Conservation (phyloP, 30 jellyfish, hydroid and myxozoan species). For the Turritopsis dohrnii region DNA sequence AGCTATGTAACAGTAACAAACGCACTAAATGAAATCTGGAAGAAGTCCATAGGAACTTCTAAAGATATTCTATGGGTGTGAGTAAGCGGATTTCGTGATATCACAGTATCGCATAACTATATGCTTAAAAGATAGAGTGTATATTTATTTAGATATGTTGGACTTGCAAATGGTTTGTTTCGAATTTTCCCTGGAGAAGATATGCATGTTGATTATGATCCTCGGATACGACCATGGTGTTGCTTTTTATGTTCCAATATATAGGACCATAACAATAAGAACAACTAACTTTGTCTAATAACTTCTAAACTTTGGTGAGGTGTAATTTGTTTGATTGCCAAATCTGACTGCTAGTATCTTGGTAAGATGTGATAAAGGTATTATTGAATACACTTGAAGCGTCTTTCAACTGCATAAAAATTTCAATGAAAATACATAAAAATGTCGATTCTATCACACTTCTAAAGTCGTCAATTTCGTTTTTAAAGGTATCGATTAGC, state of each 20-base stretch:
- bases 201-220: neutral
- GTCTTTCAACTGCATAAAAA: neutral
- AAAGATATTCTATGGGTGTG: neutral
- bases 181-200: slow-evolving; percentile 3
- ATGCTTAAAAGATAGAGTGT: neutral
- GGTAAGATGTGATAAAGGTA: no score
- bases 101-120: neutral
- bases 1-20: neutral
- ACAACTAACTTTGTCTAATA: no score
- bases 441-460: neutral
- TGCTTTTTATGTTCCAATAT: no score
- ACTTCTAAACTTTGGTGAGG: no score
- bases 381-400: no score
- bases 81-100: neutral
- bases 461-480: neutral
- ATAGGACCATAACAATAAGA: neutral
- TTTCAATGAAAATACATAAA: neutral
- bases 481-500: neutral
- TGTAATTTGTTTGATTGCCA: no score
- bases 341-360: no score
- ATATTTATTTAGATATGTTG: neutral
- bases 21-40: neutral
- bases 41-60: neutral
- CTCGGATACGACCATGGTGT: slow-evolving; percentile 8
- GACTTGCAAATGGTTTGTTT: neutral